Base-by-base conservation (phyloP, 1,140 invertebrate species). In the Epicauta chinensis region DNA sequence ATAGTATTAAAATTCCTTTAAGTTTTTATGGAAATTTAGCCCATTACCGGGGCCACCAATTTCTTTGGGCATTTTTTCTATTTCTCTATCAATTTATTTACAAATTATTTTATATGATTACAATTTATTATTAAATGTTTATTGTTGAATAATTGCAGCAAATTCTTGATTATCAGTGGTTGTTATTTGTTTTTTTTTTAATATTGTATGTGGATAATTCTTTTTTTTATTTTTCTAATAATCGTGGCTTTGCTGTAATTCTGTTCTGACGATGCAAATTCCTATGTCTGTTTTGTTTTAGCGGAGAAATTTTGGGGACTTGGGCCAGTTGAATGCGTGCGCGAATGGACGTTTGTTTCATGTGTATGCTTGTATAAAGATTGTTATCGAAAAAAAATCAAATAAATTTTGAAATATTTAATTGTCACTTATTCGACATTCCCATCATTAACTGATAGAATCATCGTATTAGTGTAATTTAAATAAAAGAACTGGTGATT, bases 241-340 rank as follows among this genome's bases (percentile, higher is more conserved):
- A 23, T 23, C 23, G 23, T 2, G 23, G 7, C 23, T 23, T 23
- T 23, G 23, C 23, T 23, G 23, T 23, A 23, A 23, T 23, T 23
- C 23, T 23, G 23, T 23, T 23, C 23, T 23, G 23, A 23, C 23
- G 7, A 23, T 23, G 23, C 23, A 23, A 23, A 23, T 23, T 23
- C 23, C 23, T 23, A 23, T 23, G 4, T 23, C 2, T 23, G 23
- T 23, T 23, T 7, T 23, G 23, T 23, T 23, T 23, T 23, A 23
- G 7, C 23, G 23, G 7, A 34, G 3, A n/a, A 34, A 3, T 34
- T 5, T n/a, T n/a, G 41, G 60, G 60, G 60, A 62, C 60, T 50
- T 49, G 47, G 55, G 60, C 58, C 60, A 62, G 60, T 62, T 59
- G 51, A 53, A 53, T 51, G 45, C 53, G 46, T 23, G 23, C 35